Base-by-base conservation (phyloP, 2,888 invertebrate genomes). In the Nomada lathburiana region DNA sequence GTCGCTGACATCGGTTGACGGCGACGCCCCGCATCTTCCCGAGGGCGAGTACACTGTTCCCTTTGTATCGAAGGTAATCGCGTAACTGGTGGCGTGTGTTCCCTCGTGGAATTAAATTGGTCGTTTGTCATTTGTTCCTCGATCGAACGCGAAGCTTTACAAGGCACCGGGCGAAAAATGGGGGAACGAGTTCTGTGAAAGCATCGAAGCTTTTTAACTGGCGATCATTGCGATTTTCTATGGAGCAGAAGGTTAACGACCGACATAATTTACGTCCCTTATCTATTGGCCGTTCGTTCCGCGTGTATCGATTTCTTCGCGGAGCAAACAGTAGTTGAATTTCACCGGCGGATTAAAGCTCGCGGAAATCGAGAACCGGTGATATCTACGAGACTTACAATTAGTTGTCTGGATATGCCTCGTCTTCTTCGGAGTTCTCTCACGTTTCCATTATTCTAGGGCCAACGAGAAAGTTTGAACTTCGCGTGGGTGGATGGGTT, bases 371-470 rank as follows among this genome's bases (percentile, higher is more conserved):
- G 84, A 76, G 78, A 57, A 68, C 68, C 78, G 76, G 53, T 47
- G 80, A 84, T 80, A 82, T 79, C 72, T 57, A 55, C 44, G 50
- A 42, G 76, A 70, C 67, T 79, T 63, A 7, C 36, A 36, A 11
- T 42, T 29, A 62, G 80, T 81, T 82, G 82, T 75, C 73, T 57
- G 70, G 75, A 57, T 42, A 82, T 80, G 80, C 75, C 65, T 68
- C 57, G 82, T 82, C 77, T 78, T 79, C 74, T 79, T 76, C 29
- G 44, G 42, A 89, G 87, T 89, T 86, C 73, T 59, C 85, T 88
- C 86, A 87, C 86, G 88, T 89, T 89, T 84, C 86, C 86, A 88
- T 89, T 89, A 89, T 89, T 88, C 88, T 80, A 81, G 84, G 83
- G 70, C 76, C 76, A 73, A 68, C 76, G 83, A 60, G 86, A 83